Evolutionary conservation across 2,113 vertebrate species (phyloP), one percentile per base, ranked within the genome.

Genomic region (Gallinago paraguaiae): DNA sequence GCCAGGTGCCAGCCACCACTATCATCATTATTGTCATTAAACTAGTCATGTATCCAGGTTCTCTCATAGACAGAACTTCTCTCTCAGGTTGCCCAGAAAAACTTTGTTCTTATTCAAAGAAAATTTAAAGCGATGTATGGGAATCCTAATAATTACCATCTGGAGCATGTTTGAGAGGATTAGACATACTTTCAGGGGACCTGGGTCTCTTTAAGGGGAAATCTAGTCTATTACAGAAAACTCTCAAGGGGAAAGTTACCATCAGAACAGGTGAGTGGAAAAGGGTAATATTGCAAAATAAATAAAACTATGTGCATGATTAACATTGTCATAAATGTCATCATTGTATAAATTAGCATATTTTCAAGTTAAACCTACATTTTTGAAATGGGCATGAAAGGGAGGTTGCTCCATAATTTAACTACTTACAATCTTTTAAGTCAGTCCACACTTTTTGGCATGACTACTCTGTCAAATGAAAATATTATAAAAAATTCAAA

Each of bases 11-110:
- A 93, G 65, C 17, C 46, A 82, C 68, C 11, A 43, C 39, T 76
- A 93, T 90, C 46, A 95, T 88, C 95, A 96, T 95, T 95, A 97
- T 35, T 97, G 95, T 94, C 95, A 89, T 56, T 78, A 86, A 97
- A 88, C 88, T 89, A 95, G 79, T 92, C 64, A 94, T 77, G 88
- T 96, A 97, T 82, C 56, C 63, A 68, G 85, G 35, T 90, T 96
- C 87, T 15, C 86, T 96, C 94, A 95, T 86, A 95, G 97, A 97
- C 51, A 77, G 41, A 43, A 43, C 41, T 43, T 43, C 41, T 43
- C 41, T 43, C 41, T 43, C 41, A 43, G 41, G 61, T 54, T 93
- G 84, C 81, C 46, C 86, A 87, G 93, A 88, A 97, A 96, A 92
- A 69, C 87, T 94, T 94, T 78, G 74, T 78, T 97, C 90, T 90